A percentile compares a stretch with the other conserved stretches of the same genome.
These are phyloP conservation scores for Tarsius wallacei DNA, from an alignment of 2,797 vertebrate genomes.

Conservation along the genomic window DNA sequence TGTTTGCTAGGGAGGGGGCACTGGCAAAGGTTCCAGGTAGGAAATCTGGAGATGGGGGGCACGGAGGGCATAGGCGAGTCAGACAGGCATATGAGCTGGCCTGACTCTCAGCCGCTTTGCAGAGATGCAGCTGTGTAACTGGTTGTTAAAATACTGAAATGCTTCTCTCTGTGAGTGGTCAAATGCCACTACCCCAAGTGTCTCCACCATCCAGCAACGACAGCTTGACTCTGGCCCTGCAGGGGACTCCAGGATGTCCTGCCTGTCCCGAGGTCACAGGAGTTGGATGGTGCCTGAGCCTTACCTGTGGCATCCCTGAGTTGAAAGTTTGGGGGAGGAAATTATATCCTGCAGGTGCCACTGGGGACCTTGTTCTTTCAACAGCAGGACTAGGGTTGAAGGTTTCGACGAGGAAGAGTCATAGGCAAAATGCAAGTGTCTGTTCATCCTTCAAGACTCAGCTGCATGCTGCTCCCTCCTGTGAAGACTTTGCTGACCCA, in stretches of 20 bases:
- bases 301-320: not conserved
- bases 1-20: fast-evolving
- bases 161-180: not conserved
- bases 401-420: not conserved
- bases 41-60: not conserved
- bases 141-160: not conserved
- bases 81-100: fast-evolving
- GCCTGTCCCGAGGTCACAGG: not conserved
- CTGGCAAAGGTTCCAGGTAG: not conserved
- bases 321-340: not conserved
- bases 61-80: fast-evolving
- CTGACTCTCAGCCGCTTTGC: not conserved
- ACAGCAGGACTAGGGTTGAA: not conserved
- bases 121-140: not conserved
- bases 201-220: not conserved
- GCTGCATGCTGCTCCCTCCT: not conserved
- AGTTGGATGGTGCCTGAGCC: not conserved
- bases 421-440: not conserved
- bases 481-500: not conserved
- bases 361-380: not conserved
- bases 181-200: not conserved
- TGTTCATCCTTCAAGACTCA: not conserved
- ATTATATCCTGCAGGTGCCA: not conserved
- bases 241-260: not conserved
- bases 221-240: not conserved